Percentiles rank a stretch among this genome's conserved stretches.
Evolutionary conservation across 92 coral and sea anemone species (phyloP).

Genomic region (Virgularia gustaviana): DNA sequence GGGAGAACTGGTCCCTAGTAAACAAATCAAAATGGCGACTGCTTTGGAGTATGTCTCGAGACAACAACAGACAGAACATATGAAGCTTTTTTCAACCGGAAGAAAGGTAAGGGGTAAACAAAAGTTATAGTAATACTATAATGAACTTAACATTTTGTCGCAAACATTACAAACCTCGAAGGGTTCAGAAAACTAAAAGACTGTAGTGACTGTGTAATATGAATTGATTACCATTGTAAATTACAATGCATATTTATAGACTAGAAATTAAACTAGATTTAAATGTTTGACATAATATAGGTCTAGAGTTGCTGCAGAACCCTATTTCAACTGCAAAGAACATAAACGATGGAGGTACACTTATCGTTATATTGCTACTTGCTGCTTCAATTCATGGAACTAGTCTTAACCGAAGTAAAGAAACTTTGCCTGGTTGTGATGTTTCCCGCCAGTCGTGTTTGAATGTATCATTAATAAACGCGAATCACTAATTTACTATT

Average conservation of each 20-base stretch:
- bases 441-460: not conserved
- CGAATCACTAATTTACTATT: not conserved
- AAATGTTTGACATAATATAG: not conserved
- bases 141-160: not conserved
- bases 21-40: not conserved
- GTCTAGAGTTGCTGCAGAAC: not conserved
- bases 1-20: not conserved
- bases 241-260: not conserved
- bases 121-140: not conserved
- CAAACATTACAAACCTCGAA: not conserved
- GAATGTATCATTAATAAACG: not conserved
- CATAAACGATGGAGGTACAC: constrained; percentile 3
- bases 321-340: not conserved
- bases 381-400: not conserved
- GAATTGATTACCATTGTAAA: not conserved
- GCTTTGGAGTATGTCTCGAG: not conserved
- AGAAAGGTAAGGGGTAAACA: not conserved
- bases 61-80: not conserved
- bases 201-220: not conserved
- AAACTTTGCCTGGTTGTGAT: not conserved
- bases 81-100: not conserved
- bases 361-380: not conserved
- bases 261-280: not conserved
- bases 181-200: not conserved
- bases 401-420: not conserved